Conservation (phyloP, 2,113 vertebrate genomes). For the Prietella phreatophila region DNA sequence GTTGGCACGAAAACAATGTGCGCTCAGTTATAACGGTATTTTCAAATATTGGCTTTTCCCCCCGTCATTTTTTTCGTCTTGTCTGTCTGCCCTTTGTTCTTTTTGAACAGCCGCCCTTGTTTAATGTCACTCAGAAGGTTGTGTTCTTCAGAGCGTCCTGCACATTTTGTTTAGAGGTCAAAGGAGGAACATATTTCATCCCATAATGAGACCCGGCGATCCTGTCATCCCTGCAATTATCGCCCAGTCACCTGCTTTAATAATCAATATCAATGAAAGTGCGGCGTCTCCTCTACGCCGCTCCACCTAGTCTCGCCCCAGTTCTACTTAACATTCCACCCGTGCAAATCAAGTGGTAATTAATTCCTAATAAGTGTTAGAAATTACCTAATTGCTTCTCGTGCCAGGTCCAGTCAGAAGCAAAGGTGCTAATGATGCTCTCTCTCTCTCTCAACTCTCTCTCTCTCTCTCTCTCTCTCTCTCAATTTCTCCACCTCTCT, state of each 20-base stretch:
- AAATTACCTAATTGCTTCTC: slow-evolving; percentile 62
- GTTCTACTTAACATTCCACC: slow-evolving; percentile 56
- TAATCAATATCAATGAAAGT: slow-evolving; percentile 59
- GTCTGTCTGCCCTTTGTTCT: background rate
- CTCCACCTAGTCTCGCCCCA: slow-evolving; percentile 40
- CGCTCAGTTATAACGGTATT: background rate
- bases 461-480: background rate
- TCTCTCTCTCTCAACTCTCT: slow-evolving; percentile 33
- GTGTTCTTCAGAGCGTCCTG: background rate
- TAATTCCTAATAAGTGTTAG: slow-evolving; percentile 64
- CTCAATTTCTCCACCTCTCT: background rate
- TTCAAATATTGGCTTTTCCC: background rate
- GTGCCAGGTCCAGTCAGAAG: slow-evolving; percentile 50
- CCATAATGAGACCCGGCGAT: slow-evolving; percentile 30
- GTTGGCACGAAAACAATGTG: background rate
- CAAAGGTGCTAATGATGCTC: slow-evolving; percentile 60
- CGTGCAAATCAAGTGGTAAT: slow-evolving; percentile 64
- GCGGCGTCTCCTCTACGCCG: slow-evolving; percentile 12
- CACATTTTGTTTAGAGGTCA: slow-evolving; percentile 20
- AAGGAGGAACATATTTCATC: slow-evolving; percentile 39
- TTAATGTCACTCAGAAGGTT: background rate
- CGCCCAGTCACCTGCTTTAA: slow-evolving; percentile 48
- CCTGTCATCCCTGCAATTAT: slow-evolving; percentile 42
- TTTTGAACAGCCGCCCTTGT: background rate
- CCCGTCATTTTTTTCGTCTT: background rate